Evolutionary conservation across 2,113 vertebrate species (phyloP), one percentile per base, ranked within the genome.

Genomic region (Sterrhoptilus dennistouni): DNA sequence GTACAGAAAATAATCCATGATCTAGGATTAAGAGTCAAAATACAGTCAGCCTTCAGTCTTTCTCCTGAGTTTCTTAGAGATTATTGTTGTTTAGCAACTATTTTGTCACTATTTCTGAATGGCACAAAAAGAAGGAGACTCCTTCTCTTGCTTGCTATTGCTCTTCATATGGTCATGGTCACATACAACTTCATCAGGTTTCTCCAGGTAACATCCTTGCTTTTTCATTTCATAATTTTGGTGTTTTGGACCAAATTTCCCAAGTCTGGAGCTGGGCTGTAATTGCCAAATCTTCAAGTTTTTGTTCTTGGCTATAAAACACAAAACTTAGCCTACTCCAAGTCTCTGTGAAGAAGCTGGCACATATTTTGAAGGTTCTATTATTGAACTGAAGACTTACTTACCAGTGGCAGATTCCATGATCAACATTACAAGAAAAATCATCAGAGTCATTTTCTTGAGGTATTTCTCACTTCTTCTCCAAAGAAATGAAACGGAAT

Each of bases 351-450:
- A 86, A 70, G 53, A 86, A 77, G 8, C 29, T 35, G 16, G 4
- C 65, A 75, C 22, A 38, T 36, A 54, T 54, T 81, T 63, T 91
- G 35, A 71, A 83, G 4, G 7, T 42, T 71, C 56, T 75, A 8
- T 22, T 60, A 29, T 5, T 75, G 38, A 93, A 88, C 72, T 28
- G 12, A 91, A 45, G 28, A 21, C 52, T 92, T 64, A 75, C 95
- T 91, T 96, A 97, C 97, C 92, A 59, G 74, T 13, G 11, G 92
- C 64, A 77, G 95, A 86, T 85, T 74, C 57, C 27, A 27, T 53
- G 23, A 96, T 28, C 61, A 96, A 57, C 19, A 94, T 36, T 33
- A 90, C 60, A 6, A 97, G 87, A 65, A 95, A 38, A 24, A 96
- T 8, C 5, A 87, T 22, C 18, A 75, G 59, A 95, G 2, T 52